Evolutionary conservation across 2,888 invertebrate species (phyloP).

Genomic region (Tupiocoris notatus): DNA sequence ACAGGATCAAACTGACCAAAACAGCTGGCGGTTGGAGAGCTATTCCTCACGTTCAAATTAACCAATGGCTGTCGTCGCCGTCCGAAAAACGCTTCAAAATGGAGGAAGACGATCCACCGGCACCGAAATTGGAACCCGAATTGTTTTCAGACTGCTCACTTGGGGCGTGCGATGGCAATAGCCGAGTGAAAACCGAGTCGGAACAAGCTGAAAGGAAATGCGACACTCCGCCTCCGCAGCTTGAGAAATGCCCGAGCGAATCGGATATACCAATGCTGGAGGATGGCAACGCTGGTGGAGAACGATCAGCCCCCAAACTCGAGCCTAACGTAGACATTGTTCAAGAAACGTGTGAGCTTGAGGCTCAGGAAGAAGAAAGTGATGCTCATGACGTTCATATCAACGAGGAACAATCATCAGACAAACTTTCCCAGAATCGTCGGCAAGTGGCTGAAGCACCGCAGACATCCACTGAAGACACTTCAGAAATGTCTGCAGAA

Average conservation of each 20-base stretch:
- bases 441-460: background rate
- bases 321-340: background rate
- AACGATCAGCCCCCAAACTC: constrained; percentile 5
- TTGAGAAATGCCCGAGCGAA: constrained; percentile 24
- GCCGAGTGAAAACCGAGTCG: background rate
- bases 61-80: constrained; percentile 8
- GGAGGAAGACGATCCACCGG: constrained; percentile 23
- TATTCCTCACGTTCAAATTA: constrained; percentile 67
- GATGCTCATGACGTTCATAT: background rate
- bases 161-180: background rate
- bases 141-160: background rate
- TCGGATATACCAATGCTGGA: background rate
- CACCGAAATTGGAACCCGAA: constrained; percentile 36
- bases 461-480: background rate
- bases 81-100: background rate
- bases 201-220: background rate
- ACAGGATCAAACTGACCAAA: constrained; percentile 78
- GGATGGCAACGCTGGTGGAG: background rate
- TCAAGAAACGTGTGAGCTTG: background rate
- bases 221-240: constrained; percentile 32
- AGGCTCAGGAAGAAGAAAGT: background rate
- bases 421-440: background rate
- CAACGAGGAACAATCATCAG: background rate
- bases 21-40: constrained; percentile 79
- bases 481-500: background rate